Evolutionary conservation across 2,113 vertebrate genomes (phyloP).

Genomic region (Apteryx owenii): DNA sequence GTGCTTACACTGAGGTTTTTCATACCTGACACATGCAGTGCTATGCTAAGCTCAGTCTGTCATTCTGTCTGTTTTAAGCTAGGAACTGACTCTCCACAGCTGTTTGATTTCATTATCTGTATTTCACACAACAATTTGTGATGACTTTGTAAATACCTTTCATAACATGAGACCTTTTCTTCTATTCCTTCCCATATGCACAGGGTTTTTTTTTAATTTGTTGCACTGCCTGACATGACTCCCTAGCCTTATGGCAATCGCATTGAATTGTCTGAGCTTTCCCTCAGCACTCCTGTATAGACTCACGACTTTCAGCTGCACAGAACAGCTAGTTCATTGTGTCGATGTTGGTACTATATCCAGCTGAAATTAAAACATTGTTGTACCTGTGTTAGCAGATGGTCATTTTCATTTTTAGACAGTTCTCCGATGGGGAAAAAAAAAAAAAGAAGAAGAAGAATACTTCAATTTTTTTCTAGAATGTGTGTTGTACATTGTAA

Average conservation of each 20-base stretch:
- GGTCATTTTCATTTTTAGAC: background rate
- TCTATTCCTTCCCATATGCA: background rate
- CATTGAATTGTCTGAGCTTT: background rate
- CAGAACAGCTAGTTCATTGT: background rate
- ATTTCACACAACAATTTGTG: background rate
- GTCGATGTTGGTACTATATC: background rate
- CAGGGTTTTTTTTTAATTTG: background rate
- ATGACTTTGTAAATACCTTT: background rate
- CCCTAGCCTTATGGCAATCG: fast-evolving
- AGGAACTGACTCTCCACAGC: background rate
- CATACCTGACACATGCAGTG: background rate
- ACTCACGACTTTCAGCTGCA: background rate
- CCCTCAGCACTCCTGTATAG: background rate
- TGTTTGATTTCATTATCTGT: background rate
- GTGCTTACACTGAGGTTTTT: background rate
- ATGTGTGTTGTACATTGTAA: background rate
- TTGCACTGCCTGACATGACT: background rate
- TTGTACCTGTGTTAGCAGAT: background rate
- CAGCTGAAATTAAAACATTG: background rate
- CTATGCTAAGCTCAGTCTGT: background rate
- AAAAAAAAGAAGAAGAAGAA: background rate
- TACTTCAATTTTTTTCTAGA: background rate
- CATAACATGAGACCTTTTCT: background rate
- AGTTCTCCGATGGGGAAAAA: background rate
- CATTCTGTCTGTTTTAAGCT: background rate